These are phyloP conservation scores for Galerucella calmariensis DNA, from an alignment of 2,888 invertebrate genomes.

Conservation along the genomic window DNA sequence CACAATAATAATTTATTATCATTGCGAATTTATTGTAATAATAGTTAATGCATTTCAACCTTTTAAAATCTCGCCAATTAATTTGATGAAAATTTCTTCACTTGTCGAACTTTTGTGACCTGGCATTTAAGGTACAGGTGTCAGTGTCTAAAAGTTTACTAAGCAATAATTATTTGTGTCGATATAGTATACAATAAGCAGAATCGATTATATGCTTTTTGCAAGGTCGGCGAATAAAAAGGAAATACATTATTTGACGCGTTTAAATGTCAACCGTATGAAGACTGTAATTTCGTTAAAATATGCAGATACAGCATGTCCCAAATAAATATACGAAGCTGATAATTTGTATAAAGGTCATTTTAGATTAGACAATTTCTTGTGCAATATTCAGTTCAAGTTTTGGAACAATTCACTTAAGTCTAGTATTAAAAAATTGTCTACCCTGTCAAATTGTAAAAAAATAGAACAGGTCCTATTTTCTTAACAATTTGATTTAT, in stretches of 20 bases:
- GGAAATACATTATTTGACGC: neutral
- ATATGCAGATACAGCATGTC: neutral
- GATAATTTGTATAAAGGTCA: too few species aligned
- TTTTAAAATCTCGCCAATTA: neutral
- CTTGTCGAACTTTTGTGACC: neutral
- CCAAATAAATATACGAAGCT: neutral
- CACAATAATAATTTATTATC: too few species aligned
- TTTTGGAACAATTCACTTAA: too few species aligned
- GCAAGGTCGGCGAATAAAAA: neutral
- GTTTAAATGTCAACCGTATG: neutral
- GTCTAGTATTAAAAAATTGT: too few species aligned
- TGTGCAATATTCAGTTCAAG: too few species aligned
- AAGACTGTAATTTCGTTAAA: neutral
- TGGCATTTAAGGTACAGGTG: neutral
- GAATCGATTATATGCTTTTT: neutral
- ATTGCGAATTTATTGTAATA: neutral
- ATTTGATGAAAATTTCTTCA: neutral
- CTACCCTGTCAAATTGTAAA: too few species aligned
- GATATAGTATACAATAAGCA: neutral
- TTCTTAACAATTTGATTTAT: too few species aligned
- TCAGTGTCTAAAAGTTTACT: neutral
- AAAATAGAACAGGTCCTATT: too few species aligned
- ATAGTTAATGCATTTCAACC: neutral
- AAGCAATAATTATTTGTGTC: neutral
- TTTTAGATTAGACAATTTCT: too few species aligned